These are phyloP conservation scores for Fistularia tabacaria DNA, from an alignment of 2,797 vertebrate genomes.

Conservation along the genomic window DNA sequence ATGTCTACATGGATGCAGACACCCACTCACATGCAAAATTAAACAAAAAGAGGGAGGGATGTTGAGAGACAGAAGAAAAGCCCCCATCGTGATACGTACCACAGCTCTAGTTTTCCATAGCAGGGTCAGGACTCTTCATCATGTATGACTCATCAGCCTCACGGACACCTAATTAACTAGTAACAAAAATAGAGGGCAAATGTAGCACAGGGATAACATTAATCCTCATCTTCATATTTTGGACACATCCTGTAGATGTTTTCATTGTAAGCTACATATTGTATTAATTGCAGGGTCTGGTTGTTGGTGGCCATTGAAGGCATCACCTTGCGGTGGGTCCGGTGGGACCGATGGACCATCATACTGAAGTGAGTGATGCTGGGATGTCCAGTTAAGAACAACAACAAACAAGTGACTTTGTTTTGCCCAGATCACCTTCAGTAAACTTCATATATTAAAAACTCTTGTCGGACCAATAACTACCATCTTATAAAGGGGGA, in stretches of 20 bases:
- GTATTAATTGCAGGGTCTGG: too few species aligned
- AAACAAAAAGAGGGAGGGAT: not conserved
- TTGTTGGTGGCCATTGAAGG: too few species aligned
- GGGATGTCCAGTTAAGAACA: too few species aligned
- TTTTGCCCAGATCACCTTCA: too few species aligned
- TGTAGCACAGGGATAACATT: slow-evolving; percentile 3
- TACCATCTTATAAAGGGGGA: too few species aligned
- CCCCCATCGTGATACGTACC: slow-evolving; percentile 13
- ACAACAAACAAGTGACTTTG: too few species aligned
- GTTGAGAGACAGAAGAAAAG: slow-evolving; percentile 1
- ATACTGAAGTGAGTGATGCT: too few species aligned
- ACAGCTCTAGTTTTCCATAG: slow-evolving; percentile 46
- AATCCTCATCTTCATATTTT: not conserved
- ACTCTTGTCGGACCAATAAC: too few species aligned
- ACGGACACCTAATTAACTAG: slow-evolving; percentile 26
- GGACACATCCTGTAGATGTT: slow-evolving; percentile 1
- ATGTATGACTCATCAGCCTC: slow-evolving; percentile 43
- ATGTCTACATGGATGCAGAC: not conserved
- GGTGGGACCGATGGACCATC: too few species aligned
- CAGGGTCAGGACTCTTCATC: slow-evolving; percentile 17
- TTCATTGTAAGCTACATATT: too few species aligned
- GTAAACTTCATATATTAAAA: too few species aligned
- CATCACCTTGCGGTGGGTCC: too few species aligned
- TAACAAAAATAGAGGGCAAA: slow-evolving; percentile 23
- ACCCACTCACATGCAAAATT: not conserved